A percentile compares a stretch with the other conserved stretches of the same genome.
phyloP scores from a whole-genome alignment of 2,797 vertebrate genomes.

The Acrossocheilus wenchowensis region DNA sequence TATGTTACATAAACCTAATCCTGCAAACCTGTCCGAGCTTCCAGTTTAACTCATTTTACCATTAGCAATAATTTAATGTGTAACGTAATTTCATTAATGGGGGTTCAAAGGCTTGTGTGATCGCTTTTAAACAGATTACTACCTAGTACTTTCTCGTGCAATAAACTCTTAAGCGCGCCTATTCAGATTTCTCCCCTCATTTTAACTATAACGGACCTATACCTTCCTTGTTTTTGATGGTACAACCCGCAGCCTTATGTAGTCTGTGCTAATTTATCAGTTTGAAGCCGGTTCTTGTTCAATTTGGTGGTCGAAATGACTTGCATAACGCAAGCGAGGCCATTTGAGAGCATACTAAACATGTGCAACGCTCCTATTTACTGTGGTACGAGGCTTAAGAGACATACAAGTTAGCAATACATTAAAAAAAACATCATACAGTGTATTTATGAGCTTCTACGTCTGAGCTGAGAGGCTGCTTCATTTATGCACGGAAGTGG shows the following conservation, averaged over 20 bases:
- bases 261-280: neutral
- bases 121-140: neutral
- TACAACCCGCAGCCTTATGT: neutral
- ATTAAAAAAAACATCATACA: neutral
- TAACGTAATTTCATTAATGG: neutral
- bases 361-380: neutral
- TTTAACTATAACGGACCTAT: neutral
- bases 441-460: neutral
- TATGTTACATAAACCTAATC: conserved; percentile 43
- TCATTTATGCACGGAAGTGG: conserved; percentile 27
- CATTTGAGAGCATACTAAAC: neutral
- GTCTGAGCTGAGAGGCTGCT: neutral
- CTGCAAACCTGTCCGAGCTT: neutral
- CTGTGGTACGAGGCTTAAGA: neutral
- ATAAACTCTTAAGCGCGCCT: neutral
- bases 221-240: neutral
- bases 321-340: neutral
- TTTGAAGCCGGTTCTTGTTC: neutral
- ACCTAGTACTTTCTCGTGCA: neutral
- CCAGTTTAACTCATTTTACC: neutral
- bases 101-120: neutral
- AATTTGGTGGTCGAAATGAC: conserved; percentile 4
- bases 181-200: neutral
- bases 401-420: neutral
- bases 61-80: neutral